A percentile compares a stretch with the other conserved stretches of the same genome.
Conservation (phyloP, 2,113 vertebrate genomes). For the Bettongia penicillata region DNA sequence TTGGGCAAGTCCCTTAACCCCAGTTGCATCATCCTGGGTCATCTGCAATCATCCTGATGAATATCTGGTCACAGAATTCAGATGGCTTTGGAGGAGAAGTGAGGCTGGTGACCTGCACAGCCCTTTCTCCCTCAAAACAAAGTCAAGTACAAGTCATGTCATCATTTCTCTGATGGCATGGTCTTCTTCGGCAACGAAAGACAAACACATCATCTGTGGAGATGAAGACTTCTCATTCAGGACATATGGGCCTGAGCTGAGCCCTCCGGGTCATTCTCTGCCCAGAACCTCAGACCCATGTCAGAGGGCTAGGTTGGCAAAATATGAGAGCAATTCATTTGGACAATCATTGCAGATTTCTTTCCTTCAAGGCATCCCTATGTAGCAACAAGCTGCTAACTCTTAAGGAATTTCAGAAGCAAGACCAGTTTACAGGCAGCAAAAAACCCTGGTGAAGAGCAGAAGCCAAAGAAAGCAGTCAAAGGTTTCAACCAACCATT, state of each 20-base stretch:
- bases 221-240: neutral
- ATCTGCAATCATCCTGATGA: too few relatives aligned
- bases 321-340: neutral
- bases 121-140: too few relatives aligned
- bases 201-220: neutral
- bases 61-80: too few relatives aligned
- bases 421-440: neutral
- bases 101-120: too few relatives aligned
- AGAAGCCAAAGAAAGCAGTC: neutral
- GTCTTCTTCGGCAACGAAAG: too few relatives aligned
- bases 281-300: neutral
- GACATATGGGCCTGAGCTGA: neutral
- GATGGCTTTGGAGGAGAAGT: too few relatives aligned
- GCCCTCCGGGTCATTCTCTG: neutral
- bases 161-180: too few relatives aligned
- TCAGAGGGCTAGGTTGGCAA: neutral
- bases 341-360: neutral
- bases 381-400: neutral
- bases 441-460: neutral
- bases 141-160: too few relatives aligned
- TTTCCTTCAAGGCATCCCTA: neutral
- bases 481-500: neutral
- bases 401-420: neutral
- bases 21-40: too few relatives aligned
- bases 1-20: too few relatives aligned